Base-by-base conservation (phyloP, 1,140 invertebrate species). In the Triops cancriformis region DNA sequence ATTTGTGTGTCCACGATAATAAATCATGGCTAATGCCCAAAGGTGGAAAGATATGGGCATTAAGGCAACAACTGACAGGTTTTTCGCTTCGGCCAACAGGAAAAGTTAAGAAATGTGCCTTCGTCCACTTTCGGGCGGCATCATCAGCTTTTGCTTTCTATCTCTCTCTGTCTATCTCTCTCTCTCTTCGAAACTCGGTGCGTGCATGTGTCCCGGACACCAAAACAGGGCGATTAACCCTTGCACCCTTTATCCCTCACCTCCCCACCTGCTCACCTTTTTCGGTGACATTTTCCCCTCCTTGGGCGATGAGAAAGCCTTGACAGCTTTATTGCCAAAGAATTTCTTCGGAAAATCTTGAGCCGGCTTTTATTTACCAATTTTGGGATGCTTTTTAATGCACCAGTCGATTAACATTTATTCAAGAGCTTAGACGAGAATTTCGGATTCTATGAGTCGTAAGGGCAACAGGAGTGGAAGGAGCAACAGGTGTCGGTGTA, bases 71-170 rank as follows among this genome's bases (percentile, higher is more conserved):
- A 23, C 51, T 64, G 51, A 64, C 51, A 64, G 51, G 51, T 64
- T 64, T 18, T 37, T 37, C 31, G 31, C 31, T 37, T 37, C 31
- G 31, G 7, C 31, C 31, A 37, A 7, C 31, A 23, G 51, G 51
- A 23, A 64, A 64, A 64, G 51, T 64, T 64, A 23, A 64, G 23
- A 64, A 64, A n/a, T 64, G 18, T 64, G 2, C 31, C 7, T 37
- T 37, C 31, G 31, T 37, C 31, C 31, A 37, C 31, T 37, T 37
- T 37, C 31, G 31, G 31, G 31, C 31, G 31, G 51, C 51, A 64
- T 64, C 51, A 64, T 76, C 75, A 51, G 43, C 28, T 26, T 75
- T 43, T 43, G 18, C n/a, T 75, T n/a, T 43, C 73, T 74, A 18
- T 74, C 73, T 74, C 14, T 74, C 41, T 74, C 41, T 37, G n/a